Percentiles rank a stretch among this genome's conserved stretches.
These are phyloP conservation scores for Uropetala carovei DNA, from an alignment of 2,888 invertebrate genomes.

Conservation along the genomic window DNA sequence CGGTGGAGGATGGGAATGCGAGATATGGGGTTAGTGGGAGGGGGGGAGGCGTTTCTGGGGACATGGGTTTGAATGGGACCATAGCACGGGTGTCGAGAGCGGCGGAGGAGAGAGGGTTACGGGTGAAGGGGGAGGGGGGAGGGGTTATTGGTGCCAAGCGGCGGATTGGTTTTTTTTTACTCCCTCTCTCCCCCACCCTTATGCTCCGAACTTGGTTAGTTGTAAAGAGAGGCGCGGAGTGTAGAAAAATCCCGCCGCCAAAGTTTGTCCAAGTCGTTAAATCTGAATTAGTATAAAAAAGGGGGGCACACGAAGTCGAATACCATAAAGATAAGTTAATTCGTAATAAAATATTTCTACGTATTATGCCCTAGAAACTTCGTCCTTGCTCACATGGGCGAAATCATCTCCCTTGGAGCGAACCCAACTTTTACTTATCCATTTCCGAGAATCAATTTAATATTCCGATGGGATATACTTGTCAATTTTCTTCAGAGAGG, in stretches of 20 bases:
- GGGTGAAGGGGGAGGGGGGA: not conserved
- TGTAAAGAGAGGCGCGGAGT: too few species aligned
- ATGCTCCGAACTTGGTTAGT: not conserved
- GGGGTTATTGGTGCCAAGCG: constrained; percentile 10
- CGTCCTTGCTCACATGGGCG: too few species aligned
- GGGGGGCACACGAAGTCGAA: not conserved
- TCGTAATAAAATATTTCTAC: not conserved
- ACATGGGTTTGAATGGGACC: too few species aligned
- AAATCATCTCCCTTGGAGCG: not conserved
- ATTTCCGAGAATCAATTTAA: not conserved
- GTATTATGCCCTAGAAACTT: too few species aligned
- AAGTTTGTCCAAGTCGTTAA: constrained; percentile 5
- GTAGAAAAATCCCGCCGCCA: not conserved
- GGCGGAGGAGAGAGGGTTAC: too few species aligned
- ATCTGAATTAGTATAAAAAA: not conserved
- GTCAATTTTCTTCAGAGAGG: too few species aligned
- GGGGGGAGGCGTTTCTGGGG: not conserved
- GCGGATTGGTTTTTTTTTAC: constrained; percentile 13
- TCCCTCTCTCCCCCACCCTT: not conserved
- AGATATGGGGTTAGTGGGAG: not conserved
- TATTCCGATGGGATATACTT: not conserved
- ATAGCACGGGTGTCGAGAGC: not conserved
- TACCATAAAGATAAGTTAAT: not conserved
- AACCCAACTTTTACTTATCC: not conserved
- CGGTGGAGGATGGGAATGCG: too few species aligned